phyloP scores from a whole-genome alignment of 1,140 invertebrate genomes.

The Drosophila takahashii region DNA sequence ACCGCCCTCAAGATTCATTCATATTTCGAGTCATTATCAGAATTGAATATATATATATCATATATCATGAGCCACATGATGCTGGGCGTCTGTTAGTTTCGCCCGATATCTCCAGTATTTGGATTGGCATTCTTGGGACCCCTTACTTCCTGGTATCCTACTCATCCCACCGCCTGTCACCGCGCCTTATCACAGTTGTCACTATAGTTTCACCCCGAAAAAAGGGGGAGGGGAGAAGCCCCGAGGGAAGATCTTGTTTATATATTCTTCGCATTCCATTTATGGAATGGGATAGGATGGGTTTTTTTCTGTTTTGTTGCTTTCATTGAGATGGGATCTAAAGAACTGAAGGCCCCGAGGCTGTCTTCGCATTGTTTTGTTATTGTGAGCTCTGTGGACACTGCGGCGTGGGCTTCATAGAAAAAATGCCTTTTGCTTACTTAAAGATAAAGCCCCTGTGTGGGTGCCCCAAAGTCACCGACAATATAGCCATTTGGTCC shows the following conservation, averaged over 20 bases:
- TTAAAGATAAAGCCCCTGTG: constrained; percentile 37
- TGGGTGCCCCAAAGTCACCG: constrained; percentile 37
- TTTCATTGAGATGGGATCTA: constrained; percentile 5
- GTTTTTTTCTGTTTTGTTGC: not conserved
- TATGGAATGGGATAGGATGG: not conserved
- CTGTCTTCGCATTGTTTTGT: constrained; percentile 26
- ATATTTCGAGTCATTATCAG: constrained; percentile 11
- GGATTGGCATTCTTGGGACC: constrained; percentile 30
- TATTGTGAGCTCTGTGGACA: constrained; percentile 31
- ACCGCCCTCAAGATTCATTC: constrained; percentile 4
- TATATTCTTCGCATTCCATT: constrained; percentile 48
- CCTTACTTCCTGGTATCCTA: constrained; percentile 49
- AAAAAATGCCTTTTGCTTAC: constrained; percentile 42
- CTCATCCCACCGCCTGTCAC: constrained; percentile 30
- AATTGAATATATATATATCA: not conserved
- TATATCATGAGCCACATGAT: constrained; percentile 8
- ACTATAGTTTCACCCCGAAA: constrained; percentile 5
- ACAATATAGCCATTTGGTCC: constrained; percentile 45
- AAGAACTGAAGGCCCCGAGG: constrained; percentile 2
- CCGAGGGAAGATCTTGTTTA: constrained; percentile 13
- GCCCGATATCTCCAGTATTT: constrained; percentile 34
- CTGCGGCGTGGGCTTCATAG: constrained; percentile 56
- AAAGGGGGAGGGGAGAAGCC: not conserved
- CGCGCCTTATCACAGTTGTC: constrained; percentile 30
- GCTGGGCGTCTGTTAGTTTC: constrained; percentile 14